These are phyloP conservation scores for Bolborhynchus lineola DNA, from an alignment of 2,113 vertebrate genomes.

Conservation along the genomic window DNA sequence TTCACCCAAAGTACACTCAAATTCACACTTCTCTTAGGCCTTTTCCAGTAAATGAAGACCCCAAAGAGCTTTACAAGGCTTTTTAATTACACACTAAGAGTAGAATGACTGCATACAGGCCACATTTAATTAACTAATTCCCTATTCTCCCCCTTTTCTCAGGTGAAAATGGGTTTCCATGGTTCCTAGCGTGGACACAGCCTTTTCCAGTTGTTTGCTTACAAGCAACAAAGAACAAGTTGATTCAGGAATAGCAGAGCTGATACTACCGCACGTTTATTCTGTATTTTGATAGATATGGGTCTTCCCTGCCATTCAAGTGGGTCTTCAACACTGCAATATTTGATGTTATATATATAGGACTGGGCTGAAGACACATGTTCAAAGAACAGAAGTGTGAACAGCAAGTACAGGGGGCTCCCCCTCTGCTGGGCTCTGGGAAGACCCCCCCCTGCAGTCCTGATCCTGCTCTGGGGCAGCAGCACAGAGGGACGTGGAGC, in stretches of 20 bases:
- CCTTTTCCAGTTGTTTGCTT: not conserved
- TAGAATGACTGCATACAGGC: not conserved
- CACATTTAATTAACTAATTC: conserved; percentile 59
- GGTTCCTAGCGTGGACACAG: not conserved
- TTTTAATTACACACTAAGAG: conserved; percentile 55
- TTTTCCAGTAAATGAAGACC: not conserved
- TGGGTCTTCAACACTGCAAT: not conserved
- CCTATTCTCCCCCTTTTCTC: conserved; percentile 15
- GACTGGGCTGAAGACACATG: not conserved
- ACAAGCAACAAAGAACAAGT: not conserved
- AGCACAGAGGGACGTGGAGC: too few species aligned
- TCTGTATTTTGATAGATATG: not conserved
- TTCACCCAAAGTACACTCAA: not conserved
- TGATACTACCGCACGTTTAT: not conserved
- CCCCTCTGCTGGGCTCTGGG: too few species aligned
- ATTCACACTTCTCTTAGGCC: not conserved
- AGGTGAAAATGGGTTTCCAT: conserved; percentile 49
- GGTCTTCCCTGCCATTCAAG: not conserved
- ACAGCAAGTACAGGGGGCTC: not conserved
- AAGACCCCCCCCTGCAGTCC: too few species aligned
- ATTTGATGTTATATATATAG: fast-evolving
- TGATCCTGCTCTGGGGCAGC: too few species aligned
- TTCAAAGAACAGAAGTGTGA: not conserved
- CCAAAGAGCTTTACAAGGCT: conserved; percentile 1
- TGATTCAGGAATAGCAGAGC: not conserved